Percentiles rank a stretch among this genome's conserved stretches.
Conservation (phyloP, 1,140 invertebrate genomes). For the Berghia stephanieae region DNA sequence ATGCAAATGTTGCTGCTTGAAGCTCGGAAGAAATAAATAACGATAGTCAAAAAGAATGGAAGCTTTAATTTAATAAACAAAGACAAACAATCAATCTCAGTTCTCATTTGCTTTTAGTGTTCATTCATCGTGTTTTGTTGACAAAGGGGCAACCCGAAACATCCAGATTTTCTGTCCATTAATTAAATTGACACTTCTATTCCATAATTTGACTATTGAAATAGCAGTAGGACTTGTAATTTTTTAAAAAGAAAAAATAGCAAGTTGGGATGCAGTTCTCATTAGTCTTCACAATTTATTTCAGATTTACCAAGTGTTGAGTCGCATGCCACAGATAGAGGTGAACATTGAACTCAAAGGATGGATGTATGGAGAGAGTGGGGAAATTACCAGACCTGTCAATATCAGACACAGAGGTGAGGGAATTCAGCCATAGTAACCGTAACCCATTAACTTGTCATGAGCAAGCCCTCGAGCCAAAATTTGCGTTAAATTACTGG, state of each 20-base stretch:
- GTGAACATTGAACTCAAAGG: conserved; percentile 68
- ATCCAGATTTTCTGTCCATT: neutral
- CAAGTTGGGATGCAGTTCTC: too few relatives aligned
- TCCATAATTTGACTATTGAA: neutral
- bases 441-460: too few relatives aligned
- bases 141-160: neutral
- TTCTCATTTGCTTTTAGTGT: too few relatives aligned
- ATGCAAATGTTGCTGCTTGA: too few relatives aligned
- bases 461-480: too few relatives aligned
- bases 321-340: conserved; percentile 59
- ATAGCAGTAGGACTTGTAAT: neutral
- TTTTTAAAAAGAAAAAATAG: neutral
- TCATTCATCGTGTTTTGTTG: neutral
- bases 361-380: conserved; percentile 56
- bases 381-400: conserved; percentile 49
- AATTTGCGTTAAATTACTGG: too few relatives aligned
- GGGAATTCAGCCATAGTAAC: too few relatives aligned
- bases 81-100: too few relatives aligned
- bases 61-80: too few relatives aligned
- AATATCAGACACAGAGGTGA: conserved; percentile 41
- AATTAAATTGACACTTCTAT: too few relatives aligned
- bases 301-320: conserved; percentile 57
- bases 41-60: too few relatives aligned
- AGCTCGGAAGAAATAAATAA: too few relatives aligned
- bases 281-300: conserved; percentile 37